phyloP scores from a whole-genome alignment of 37 sponge, comb jelly and placozoan genomes.

The Ephydatia muelleri region DNA sequence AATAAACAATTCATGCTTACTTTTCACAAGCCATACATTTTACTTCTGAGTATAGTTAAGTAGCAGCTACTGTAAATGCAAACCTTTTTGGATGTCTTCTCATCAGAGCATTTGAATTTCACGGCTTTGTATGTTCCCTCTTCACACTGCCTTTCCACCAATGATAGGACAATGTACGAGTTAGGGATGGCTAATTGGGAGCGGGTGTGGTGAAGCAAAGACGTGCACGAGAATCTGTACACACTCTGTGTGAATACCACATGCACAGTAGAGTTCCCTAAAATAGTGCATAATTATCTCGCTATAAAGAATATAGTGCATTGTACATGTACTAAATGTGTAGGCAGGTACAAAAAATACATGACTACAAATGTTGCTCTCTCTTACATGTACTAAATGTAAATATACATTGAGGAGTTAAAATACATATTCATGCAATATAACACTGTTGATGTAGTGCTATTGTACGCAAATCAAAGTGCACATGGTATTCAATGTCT shows the following conservation, averaged over 20 bases:
- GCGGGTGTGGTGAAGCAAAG: not conserved
- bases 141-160: conserved; percentile 34
- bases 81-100: conserved; percentile 52
- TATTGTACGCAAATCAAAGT: too few relatives aligned
- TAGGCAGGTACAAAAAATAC: too few relatives aligned
- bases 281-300: too few relatives aligned
- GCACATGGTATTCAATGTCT: not conserved
- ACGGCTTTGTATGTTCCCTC: conserved; percentile 1
- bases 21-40: too few relatives aligned
- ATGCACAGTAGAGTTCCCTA: too few relatives aligned
- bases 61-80: not conserved
- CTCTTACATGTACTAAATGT: too few relatives aligned
- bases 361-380: too few relatives aligned
- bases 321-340: too few relatives aligned
- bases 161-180: conserved; percentile 39
- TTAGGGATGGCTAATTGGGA: conserved; percentile 47
- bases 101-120: conserved; percentile 62
- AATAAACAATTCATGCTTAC: too few relatives aligned
- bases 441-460: not conserved
- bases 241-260: not conserved
- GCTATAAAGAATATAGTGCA: too few relatives aligned
- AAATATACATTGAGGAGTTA: not conserved
- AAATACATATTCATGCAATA: not conserved
- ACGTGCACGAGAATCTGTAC: not conserved
- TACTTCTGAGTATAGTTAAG: too few relatives aligned